Conservation (phyloP, 1,140 invertebrate species). For the Tigriopus japonicus region DNA sequence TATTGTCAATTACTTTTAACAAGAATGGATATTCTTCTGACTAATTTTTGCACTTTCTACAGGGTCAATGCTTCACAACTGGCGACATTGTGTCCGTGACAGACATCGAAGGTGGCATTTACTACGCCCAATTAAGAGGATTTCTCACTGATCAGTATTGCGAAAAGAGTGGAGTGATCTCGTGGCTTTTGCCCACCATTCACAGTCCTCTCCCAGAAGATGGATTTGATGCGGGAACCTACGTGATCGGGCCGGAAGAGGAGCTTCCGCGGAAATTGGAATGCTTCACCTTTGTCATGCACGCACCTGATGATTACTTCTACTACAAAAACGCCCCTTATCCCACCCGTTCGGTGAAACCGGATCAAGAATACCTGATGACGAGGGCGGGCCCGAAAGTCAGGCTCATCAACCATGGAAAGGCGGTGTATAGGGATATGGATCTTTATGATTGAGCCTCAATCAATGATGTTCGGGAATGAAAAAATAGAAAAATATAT, state of each 20-base stretch:
- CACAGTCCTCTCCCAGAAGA: conserved; percentile 50
- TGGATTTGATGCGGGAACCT: conserved; percentile 71
- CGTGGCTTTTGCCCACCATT: conserved; percentile 70
- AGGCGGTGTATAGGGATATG: conserved; percentile 2
- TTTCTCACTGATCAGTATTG: conserved; percentile 78
- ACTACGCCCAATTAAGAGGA: conserved; percentile 73
- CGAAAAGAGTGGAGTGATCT: conserved; percentile 79
- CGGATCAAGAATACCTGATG: conserved; percentile 8
- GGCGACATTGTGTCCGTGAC: conserved; percentile 75
- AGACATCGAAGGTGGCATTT: conserved; percentile 51
- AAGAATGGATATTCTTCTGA: neutral
- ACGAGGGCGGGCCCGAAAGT: conserved; percentile 4
- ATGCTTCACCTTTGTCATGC: conserved; percentile 77
- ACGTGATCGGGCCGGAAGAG: conserved; percentile 60
- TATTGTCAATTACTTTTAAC: neutral
- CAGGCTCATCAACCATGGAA: neutral
- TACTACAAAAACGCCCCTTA: conserved; percentile 54
- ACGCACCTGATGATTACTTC: conserved; percentile 77
- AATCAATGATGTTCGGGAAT: no score
- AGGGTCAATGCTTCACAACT: conserved; percentile 64
- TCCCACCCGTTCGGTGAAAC: conserved; percentile 25
- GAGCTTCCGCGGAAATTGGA: conserved; percentile 66
- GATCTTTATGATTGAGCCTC: no score
- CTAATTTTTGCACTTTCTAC: conserved; percentile 19
- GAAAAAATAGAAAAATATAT: no score